phyloP scores from a whole-genome alignment of 2,113 vertebrate genomes.

The Paratilapia polleni region DNA sequence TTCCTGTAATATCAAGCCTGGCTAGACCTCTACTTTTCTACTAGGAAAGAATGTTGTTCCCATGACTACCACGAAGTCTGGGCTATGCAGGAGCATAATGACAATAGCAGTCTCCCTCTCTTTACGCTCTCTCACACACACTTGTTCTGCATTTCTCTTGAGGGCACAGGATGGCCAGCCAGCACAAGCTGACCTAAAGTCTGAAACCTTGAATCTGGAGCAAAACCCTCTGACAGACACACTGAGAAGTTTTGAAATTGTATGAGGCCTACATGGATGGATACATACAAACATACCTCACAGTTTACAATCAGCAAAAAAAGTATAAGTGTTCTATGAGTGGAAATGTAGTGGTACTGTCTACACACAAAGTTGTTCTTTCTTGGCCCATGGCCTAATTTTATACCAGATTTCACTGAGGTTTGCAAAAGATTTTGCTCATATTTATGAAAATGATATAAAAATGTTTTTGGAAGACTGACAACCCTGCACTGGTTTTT shows the following conservation, averaged over 20 bases:
- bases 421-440: neutral
- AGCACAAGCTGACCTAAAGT: neutral
- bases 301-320: too few relatives aligned
- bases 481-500: neutral
- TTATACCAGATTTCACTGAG: neutral
- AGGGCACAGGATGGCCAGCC: neutral
- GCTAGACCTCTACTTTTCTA: conserved; percentile 32
- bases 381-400: neutral
- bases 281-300: neutral
- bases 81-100: conserved; percentile 38
- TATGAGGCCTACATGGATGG: neutral
- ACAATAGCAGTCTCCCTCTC: conserved; percentile 50
- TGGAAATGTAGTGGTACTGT: too few relatives aligned
- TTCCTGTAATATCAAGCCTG: conserved; percentile 17
- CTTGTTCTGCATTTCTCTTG: conserved; percentile 11
- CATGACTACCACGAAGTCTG: conserved; percentile 49
- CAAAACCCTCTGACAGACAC: neutral
- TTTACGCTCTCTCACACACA: neutral
- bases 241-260: neutral
- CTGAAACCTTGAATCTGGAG: neutral
- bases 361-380: too few relatives aligned
- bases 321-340: too few relatives aligned
- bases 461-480: neutral
- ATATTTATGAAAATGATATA: neutral
- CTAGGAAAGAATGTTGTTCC: conserved; percentile 65